Evolutionary conservation across 2,113 vertebrate genomes (phyloP), one percentile per base, ranked within the genome.

Genomic region (Empidonax traillii): DNA sequence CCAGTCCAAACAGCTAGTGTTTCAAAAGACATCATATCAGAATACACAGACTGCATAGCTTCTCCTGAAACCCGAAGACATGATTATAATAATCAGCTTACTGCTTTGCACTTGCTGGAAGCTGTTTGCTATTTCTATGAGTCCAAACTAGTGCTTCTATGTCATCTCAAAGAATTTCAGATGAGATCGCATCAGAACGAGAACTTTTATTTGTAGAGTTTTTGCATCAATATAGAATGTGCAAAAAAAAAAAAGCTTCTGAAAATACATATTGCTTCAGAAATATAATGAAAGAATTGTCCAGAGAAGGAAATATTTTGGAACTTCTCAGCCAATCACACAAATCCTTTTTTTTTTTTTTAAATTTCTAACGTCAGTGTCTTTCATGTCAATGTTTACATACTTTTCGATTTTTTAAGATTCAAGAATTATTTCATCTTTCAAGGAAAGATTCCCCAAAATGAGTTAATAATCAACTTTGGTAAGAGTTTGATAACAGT

Each of bases 41-140:
- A 89, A 79, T 49, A 80, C 49, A 67, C 20, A 78, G 65, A 33
- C 43, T 73, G 31, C 51, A 74, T 10, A 73, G 66, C 28, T 87
- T 93, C 59, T 87, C 41, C 72, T 69, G 87, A 93, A 95, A 93
- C 11, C 12, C 33, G 86, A 59, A 85, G 73, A 96, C 0, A 0
- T 93, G 74, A 87, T 96, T 94, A 91, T 84, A 93, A 86, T 94
- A 96, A 95, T 97, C 82, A 95, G 51, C 51, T 93, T 85, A 85
- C 43, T 90, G 69, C 17, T 94, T 94, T 94, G 56, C 55, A 74
- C 65, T 96, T 95, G 87, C 94, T 97, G 79, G 63, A 78, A 96
- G 87, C 82, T 94, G 82, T 95, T 95, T 94, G 35, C 69, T 93
- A n/a, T 94, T 94, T 95, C 77, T 83, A 4, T 51, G 67, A 10